Percentiles rank a stretch among this genome's conserved stretches.
Evolutionary conservation across 64 coral and sea anemone genomes (phyloP).

Genomic region (Acropora tenuis): DNA sequence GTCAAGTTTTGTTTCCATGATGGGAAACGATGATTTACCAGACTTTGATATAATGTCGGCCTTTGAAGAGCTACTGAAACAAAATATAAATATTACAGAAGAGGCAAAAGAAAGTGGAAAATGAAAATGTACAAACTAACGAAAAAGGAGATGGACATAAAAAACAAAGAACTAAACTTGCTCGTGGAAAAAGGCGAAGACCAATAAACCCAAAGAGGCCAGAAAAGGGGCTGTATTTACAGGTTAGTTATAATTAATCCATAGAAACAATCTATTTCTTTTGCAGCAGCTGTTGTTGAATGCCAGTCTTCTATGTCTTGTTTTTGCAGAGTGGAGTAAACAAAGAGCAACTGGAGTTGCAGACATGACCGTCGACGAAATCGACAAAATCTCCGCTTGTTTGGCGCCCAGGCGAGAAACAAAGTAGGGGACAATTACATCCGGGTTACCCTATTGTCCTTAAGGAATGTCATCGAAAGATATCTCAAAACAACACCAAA

Average conservation of each 20-base stretch:
- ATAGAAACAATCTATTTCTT: not conserved
- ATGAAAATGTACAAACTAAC: too few species aligned
- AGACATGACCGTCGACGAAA: not conserved
- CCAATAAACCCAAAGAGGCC: not conserved
- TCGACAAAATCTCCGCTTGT: not conserved
- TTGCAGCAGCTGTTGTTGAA: not conserved
- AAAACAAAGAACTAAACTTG: not conserved
- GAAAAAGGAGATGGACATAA: not conserved
- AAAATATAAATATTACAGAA: not conserved
- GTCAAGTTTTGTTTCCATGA: not conserved
- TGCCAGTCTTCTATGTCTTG: not conserved
- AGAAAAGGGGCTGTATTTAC: conserved; percentile 17
- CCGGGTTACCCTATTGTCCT: not conserved
- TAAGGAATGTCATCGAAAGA: conserved; percentile 55
- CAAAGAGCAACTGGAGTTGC: conserved; percentile 1
- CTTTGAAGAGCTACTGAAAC: not conserved
- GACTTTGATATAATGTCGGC: not conserved
- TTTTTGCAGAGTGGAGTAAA: conserved; percentile 13
- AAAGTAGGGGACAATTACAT: not conserved
- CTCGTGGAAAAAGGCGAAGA: not conserved
- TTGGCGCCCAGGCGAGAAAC: not conserved
- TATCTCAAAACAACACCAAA: conserved; percentile 38
- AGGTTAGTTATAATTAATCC: conserved; percentile 19
- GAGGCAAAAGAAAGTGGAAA: not conserved
- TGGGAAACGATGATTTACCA: not conserved